Evolutionary conservation across 2,797 vertebrate genomes (phyloP).

Genomic region (Antrozous pallidus): DNA sequence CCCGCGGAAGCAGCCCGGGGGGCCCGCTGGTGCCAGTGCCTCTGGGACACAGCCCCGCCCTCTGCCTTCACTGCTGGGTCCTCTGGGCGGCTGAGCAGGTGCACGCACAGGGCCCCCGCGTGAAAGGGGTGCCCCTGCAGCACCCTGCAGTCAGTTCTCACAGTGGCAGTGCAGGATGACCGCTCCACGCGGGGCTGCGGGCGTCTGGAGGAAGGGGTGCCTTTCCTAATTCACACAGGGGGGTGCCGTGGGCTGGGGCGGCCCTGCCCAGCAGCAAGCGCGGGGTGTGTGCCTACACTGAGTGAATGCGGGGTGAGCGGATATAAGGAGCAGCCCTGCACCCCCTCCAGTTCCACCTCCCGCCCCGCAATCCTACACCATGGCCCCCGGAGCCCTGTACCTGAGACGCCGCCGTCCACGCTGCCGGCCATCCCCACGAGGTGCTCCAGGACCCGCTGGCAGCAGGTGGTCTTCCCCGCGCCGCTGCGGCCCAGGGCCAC

Average conservation of each 20-base stretch:
- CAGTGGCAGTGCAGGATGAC: rapidly evolving
- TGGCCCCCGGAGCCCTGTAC: slow-evolving; percentile 60
- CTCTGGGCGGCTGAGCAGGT: background rate
- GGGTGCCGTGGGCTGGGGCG: rapidly evolving
- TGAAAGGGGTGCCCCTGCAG: rapidly evolving
- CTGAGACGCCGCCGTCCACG: slow-evolving; percentile 82
- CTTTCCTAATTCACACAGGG: background rate
- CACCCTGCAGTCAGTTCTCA: background rate
- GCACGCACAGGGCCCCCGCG: no score
- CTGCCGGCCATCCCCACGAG: slow-evolving; percentile 88
- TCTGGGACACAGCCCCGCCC: background rate
- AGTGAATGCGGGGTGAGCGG: background rate
- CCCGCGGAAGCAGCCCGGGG: rapidly evolving
- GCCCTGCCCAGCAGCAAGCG: background rate
- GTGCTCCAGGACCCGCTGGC: slow-evolving; percentile 85
- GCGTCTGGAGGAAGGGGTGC: background rate
- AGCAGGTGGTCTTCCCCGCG: slow-evolving; percentile 89
- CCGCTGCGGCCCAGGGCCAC: slow-evolving; percentile 89
- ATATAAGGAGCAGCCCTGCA: background rate
- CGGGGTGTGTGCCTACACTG: background rate
- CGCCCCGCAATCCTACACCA: rapidly evolving
- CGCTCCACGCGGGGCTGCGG: background rate
- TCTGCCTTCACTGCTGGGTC: background rate
- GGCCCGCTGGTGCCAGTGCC: background rate
- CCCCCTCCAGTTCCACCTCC: rapidly evolving